Evolutionary conservation across 2,797 vertebrate species (phyloP).

Genomic region (Pithecia hirsuta): DNA sequence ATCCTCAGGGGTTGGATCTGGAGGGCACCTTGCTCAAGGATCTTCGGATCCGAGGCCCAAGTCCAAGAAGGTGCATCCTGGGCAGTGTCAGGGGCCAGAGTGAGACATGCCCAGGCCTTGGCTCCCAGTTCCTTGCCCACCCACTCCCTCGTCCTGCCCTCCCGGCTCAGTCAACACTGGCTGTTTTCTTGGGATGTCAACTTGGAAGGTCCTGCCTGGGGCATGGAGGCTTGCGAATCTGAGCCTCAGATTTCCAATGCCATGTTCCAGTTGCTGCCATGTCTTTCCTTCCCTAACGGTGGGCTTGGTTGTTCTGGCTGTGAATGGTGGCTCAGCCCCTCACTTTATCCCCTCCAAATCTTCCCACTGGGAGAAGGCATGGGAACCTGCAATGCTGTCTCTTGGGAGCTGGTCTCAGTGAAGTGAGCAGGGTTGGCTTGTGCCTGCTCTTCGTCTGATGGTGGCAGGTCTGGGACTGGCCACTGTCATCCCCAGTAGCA

Average conservation of each 20-base stretch:
- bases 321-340: neutral
- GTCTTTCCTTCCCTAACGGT: neutral
- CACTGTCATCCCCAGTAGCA: neutral
- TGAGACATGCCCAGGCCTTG: neutral
- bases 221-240: neutral
- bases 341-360: accelerated
- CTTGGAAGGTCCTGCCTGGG: neutral
- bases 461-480: neutral
- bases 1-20: neutral
- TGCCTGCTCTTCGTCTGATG: neutral
- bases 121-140: neutral
- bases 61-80: neutral
- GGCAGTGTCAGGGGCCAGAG: neutral
- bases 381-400: too few relatives aligned
- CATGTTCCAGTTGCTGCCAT: neutral
- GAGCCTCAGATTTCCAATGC: neutral
- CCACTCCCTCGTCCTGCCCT: too few relatives aligned
- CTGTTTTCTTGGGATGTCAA: neutral
- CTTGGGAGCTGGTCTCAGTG: neutral
- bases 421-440: accelerated
- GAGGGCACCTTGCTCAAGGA: neutral
- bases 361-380: neutral
- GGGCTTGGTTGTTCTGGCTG: neutral
- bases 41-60: neutral
- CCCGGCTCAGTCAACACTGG: neutral